These are phyloP conservation scores for Drosophila yakuba DNA, from an alignment of 1,140 invertebrate genomes.

Conservation along the genomic window DNA sequence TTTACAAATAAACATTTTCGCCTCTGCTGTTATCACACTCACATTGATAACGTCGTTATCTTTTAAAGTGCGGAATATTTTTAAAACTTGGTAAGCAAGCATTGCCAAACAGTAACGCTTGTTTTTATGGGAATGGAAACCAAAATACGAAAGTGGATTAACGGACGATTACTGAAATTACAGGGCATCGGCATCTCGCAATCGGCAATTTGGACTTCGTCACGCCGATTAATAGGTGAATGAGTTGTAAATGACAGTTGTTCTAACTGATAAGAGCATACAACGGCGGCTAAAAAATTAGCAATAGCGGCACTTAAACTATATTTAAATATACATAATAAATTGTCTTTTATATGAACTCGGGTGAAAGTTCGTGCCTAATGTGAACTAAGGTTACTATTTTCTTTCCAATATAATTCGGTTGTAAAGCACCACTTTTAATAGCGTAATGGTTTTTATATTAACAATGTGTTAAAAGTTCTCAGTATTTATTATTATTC, in stretches of 20 bases:
- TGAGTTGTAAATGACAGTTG: slow-evolving; percentile 1
- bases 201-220: slow-evolving; percentile 19
- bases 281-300: slow-evolving; percentile 3
- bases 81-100: slow-evolving; percentile 15
- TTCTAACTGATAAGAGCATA: slow-evolving; percentile 6
- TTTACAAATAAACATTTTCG: not conserved
- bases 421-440: too few species aligned
- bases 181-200: slow-evolving; percentile 26
- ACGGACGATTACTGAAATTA: slow-evolving; percentile 34
- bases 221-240: slow-evolving; percentile 28
- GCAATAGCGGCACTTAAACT: not conserved
- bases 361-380: too few species aligned
- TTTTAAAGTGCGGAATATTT: slow-evolving; percentile 19
- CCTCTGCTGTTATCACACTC: slow-evolving; percentile 7
- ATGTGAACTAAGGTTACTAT: too few species aligned
- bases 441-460: not conserved
- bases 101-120: not conserved
- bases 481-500: not conserved
- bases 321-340: not conserved
- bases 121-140: not conserved
- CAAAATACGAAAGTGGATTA: slow-evolving; percentile 1
- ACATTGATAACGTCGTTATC: slow-evolving; percentile 19
- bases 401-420: too few species aligned
- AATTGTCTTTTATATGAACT: too few species aligned
- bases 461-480: not conserved